These are phyloP conservation scores for Euplagia quadripunctaria DNA, from an alignment of 2,888 invertebrate species.

Conservation along the genomic window DNA sequence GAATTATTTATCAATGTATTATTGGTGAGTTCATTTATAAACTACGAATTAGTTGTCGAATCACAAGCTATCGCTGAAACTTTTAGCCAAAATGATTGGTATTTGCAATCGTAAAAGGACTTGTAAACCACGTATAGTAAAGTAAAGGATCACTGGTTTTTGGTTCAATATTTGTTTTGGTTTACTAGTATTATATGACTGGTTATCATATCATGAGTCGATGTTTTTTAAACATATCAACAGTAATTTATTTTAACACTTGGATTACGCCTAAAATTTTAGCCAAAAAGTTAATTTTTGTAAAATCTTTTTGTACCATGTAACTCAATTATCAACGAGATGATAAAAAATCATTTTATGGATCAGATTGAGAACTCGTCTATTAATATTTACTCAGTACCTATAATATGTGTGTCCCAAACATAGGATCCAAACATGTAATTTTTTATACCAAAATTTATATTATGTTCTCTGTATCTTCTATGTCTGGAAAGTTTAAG, in stretches of 20 bases:
- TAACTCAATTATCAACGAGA: background rate
- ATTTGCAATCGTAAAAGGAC: slow-evolving; percentile 18
- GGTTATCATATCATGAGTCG: background rate
- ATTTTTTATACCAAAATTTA: background rate
- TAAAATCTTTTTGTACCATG: no score
- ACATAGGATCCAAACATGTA: background rate
- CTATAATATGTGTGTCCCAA: background rate
- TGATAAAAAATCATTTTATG: background rate
- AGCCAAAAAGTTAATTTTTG: no score
- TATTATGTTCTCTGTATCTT: no score
- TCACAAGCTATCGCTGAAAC: background rate
- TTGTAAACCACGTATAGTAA: background rate
- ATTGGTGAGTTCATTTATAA: slow-evolving; percentile 27
- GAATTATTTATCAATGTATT: background rate
- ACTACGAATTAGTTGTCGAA: slow-evolving; percentile 14
- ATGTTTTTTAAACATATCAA: no score
- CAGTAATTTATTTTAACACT: no score
- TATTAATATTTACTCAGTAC: background rate
- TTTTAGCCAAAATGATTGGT: slow-evolving; percentile 27
- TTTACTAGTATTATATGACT: background rate
- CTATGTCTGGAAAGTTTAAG: no score
- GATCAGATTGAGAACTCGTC: background rate
- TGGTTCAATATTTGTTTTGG: background rate
- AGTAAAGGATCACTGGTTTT: background rate
- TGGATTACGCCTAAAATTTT: no score